Evolutionary conservation across 2,888 invertebrate species (phyloP), one percentile per base, ranked within the genome.

Genomic region (Phorcus lineatus): DNA sequence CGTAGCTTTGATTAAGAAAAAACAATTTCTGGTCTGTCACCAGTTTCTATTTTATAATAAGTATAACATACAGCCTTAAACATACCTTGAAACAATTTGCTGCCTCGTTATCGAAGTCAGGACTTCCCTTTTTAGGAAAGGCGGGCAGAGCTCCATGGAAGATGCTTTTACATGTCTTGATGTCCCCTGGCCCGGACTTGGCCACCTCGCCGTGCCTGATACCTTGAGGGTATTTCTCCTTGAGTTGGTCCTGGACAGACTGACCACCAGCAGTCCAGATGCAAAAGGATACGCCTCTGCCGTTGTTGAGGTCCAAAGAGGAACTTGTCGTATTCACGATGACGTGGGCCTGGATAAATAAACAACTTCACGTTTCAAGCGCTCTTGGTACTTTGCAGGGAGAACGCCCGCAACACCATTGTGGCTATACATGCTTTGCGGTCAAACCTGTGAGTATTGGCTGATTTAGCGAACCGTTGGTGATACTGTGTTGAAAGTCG

Each of bases 271-370:
- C 79, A 19, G 80, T 55, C 3, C 81, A 62, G 9, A 85, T 54
- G 9, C 77, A 75, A 13, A 47, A 66, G 7, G 85, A 83, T 7
- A 85, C 31, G 3, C 54, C 77, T 13, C 82, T 81, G n/a, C 80
- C 28, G 0, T 16, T 75, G 13, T 62, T 28, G 2, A 85, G 62
- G 31, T 81, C 79, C 24, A 85, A 40, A 17, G 75, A 19, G 0
- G 28, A n/a, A 54, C 82, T 85, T 4, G 81, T 80, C 22, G 83
- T 80, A 52, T 85, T 85, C 1, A 85, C 81, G 3, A 85, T 76
- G 3, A 83, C 85, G 76, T 83, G 83, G 53, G 78, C 85, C 85
- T 85, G 62, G 36, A 36, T n/a, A n/a, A n/a, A n/a, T n/a, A n/a
- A n/a, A n/a, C n/a, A n/a, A n/a, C n/a, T n/a, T n/a, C n/a, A n/a